Conservation (phyloP, 2,888 invertebrate genomes). For the Caenorhabditis becei region DNA sequence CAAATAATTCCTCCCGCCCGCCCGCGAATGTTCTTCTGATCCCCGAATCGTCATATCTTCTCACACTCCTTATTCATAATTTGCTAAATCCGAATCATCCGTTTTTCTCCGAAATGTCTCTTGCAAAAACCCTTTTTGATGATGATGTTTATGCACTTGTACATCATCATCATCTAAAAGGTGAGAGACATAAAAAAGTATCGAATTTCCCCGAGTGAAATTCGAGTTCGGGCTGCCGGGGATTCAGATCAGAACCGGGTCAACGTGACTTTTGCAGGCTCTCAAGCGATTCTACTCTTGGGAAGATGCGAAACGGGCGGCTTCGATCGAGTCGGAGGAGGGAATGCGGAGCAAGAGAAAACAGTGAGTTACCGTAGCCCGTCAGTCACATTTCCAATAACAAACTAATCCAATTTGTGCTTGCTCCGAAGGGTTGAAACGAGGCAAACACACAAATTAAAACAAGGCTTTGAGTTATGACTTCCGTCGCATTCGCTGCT, state of each 20-base stretch:
- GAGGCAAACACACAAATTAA: slow-evolving; percentile 9
- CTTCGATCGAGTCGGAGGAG: slow-evolving; percentile 47
- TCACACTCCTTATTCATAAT: slow-evolving; percentile 26
- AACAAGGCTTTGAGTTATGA: slow-evolving; percentile 31
- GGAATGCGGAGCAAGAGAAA: slow-evolving; percentile 51
- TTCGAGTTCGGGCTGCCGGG: slow-evolving; percentile 10
- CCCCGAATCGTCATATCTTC: neutral
- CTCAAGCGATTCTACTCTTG: slow-evolving; percentile 61
- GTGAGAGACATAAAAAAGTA: slow-evolving; percentile 10
- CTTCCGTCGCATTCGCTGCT: neutral
- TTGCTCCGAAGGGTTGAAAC: too few relatives aligned
- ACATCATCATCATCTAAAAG: slow-evolving; percentile 12
- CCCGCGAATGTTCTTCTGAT: neutral
- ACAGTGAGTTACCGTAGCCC: slow-evolving; percentile 41
- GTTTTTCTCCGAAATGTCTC: neutral
- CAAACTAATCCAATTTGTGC: slow-evolving; percentile 8
- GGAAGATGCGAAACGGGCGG: slow-evolving; percentile 56
- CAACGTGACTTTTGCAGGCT: slow-evolving; percentile 35
- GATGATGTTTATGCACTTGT: slow-evolving; percentile 27
- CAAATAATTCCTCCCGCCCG: neutral
- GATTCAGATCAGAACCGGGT: slow-evolving; percentile 41
- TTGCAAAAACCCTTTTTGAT: slow-evolving; percentile 7
- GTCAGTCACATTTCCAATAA: neutral
- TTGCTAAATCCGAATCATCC: slow-evolving; percentile 1
- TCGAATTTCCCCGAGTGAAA: slow-evolving; percentile 24